Evolutionary conservation across 2,113 vertebrate species (phyloP).

Genomic region (Odocoileus virginianus): DNA sequence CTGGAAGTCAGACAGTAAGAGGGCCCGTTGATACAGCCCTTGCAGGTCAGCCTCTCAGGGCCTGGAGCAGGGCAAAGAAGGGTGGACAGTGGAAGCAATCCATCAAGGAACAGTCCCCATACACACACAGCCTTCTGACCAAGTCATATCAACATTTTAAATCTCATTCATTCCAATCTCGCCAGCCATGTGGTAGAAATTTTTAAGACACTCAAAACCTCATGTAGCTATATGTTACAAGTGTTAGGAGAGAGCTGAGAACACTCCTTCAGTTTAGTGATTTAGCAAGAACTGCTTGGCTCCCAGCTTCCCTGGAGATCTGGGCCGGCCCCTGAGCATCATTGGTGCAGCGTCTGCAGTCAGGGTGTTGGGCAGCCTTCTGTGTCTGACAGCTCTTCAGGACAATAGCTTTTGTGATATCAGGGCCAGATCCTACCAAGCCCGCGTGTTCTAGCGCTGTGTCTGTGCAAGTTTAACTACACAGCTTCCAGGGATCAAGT

Average conservation of each 20-base stretch:
- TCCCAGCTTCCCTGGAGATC: neutral
- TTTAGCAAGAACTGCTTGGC: neutral
- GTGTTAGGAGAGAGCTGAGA: neutral
- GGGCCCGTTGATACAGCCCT: neutral
- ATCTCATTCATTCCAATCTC: neutral
- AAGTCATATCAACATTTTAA: neutral
- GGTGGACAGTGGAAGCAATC: neutral
- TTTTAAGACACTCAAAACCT: constrained; percentile 31
- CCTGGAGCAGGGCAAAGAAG: neutral
- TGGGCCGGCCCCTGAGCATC: neutral
- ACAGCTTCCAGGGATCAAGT: constrained; percentile 29
- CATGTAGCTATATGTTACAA: neutral
- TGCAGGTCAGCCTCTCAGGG: neutral
- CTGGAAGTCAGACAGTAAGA: neutral
- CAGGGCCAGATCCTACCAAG: neutral
- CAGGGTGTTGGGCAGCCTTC: neutral
- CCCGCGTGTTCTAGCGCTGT: neutral
- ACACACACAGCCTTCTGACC: neutral
- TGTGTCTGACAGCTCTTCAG: neutral
- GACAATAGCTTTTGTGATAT: neutral
- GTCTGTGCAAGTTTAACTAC: neutral
- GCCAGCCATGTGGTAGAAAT: neutral
- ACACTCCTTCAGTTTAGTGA: neutral
- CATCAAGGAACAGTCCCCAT: neutral
- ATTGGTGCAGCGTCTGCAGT: neutral